These are phyloP conservation scores for Xiphias gladius DNA, from an alignment of 2,113 vertebrate genomes.

Conservation along the genomic window DNA sequence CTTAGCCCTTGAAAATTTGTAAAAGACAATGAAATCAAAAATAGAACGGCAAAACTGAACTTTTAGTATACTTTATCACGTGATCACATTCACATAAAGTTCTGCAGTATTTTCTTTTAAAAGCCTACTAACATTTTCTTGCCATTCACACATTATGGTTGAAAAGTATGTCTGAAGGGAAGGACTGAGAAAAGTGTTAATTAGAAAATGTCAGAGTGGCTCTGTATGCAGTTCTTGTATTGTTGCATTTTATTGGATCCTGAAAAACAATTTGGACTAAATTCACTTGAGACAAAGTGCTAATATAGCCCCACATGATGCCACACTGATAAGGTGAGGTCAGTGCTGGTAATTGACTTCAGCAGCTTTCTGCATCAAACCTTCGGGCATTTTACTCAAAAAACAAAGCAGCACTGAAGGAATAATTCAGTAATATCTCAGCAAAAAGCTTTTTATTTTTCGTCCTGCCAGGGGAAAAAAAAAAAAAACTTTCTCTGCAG, in stretches of 20 bases:
- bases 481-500: too few relatives aligned
- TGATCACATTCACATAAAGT: slow-evolving; percentile 10
- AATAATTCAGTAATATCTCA: slow-evolving; percentile 63
- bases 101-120: background rate
- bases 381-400: slow-evolving; percentile 30
- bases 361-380: slow-evolving; percentile 66
- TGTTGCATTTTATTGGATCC: slow-evolving; percentile 43
- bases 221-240: slow-evolving; percentile 23
- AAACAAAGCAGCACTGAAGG: slow-evolving; percentile 57
- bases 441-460: too few relatives aligned
- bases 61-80: background rate
- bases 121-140: slow-evolving; percentile 38
- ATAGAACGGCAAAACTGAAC: background rate
- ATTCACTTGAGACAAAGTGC: slow-evolving; percentile 67
- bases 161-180: slow-evolving; percentile 1
- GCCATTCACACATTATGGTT: slow-evolving; percentile 17
- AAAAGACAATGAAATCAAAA: slow-evolving; percentile 19
- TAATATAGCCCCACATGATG: slow-evolving; percentile 57
- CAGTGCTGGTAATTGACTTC: slow-evolving; percentile 73
- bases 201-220: slow-evolving; percentile 62
- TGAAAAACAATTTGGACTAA: slow-evolving; percentile 58
- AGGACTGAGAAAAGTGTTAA: slow-evolving; percentile 35
- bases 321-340: slow-evolving; percentile 75
- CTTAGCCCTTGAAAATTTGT: background rate
- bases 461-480: too few relatives aligned